Evolutionary conservation across 2,113 vertebrate genomes (phyloP).

Genomic region (Semicossyphus pulcher): DNA sequence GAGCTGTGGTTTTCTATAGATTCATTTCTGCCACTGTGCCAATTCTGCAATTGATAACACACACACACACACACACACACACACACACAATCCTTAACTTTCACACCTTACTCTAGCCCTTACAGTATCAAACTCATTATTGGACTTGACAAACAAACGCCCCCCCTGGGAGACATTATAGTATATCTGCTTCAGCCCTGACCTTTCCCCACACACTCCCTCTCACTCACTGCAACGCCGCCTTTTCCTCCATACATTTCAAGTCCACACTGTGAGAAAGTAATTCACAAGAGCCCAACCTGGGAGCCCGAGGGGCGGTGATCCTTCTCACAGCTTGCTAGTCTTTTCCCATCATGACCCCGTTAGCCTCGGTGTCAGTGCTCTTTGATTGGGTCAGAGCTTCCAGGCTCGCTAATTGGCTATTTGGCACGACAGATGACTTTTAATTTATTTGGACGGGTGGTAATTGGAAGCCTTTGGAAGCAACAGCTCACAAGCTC

Average conservation of each 20-base stretch:
- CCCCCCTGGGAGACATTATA: not conserved
- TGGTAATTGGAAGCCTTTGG: conserved; percentile 62
- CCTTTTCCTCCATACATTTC: not conserved
- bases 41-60: not conserved
- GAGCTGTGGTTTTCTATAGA: not conserved
- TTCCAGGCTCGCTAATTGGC: conserved; percentile 64
- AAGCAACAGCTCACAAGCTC: conserved; percentile 35
- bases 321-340: not conserved
- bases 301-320: not conserved
- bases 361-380: not conserved
- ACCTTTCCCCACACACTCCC: not conserved
- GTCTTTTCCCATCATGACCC: conserved; percentile 18
- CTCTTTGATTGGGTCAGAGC: conserved; percentile 41
- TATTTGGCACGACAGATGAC: conserved; percentile 53
- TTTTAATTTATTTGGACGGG: conserved; percentile 58
- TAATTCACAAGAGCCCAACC: conserved; percentile 6
- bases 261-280: not conserved
- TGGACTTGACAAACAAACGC: not conserved
- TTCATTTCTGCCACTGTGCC: not conserved
- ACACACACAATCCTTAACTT: too few relatives aligned
- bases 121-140: not conserved
- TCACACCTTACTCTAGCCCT: too few relatives aligned
- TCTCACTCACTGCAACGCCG: conserved; percentile 3
- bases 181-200: not conserved
- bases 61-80: too few relatives aligned